Percentiles rank a stretch among this genome's conserved stretches.
These are phyloP conservation scores for Rhynchotus rufescens DNA, from an alignment of 2,797 vertebrate genomes.

Conservation along the genomic window DNA sequence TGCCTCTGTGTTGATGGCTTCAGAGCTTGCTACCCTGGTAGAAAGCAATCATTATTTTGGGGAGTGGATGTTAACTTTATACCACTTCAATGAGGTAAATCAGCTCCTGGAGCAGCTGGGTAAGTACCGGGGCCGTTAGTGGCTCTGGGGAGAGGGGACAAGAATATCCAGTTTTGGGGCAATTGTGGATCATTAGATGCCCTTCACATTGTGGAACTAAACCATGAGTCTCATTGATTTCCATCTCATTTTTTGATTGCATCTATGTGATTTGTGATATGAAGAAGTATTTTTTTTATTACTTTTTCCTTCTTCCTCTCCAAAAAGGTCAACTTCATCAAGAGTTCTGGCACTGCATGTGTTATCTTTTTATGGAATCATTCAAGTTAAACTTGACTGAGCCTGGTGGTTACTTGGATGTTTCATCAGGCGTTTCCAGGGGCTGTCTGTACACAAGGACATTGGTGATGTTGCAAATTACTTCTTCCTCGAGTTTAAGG, in stretches of 20 bases:
- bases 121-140: background rate
- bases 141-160: background rate
- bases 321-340: background rate
- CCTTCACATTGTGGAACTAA: rapidly evolving
- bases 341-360: rapidly evolving
- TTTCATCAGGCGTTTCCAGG: background rate
- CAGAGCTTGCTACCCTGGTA: background rate
- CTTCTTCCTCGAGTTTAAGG: background rate
- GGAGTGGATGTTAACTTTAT: background rate
- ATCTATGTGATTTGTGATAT: background rate
- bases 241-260: background rate
- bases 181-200: background rate
- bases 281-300: background rate
- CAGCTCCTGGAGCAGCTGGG: background rate
- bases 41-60: background rate
- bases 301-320: background rate
- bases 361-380: background rate
- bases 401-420: background rate
- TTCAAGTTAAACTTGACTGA: background rate
- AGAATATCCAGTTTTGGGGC: background rate
- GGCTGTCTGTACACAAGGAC: background rate
- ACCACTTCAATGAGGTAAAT: background rate
- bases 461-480: background rate
- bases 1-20: background rate
- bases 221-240: background rate